Conservation (phyloP, 1,140 invertebrate genomes). For the Bombus soroeensis region DNA sequence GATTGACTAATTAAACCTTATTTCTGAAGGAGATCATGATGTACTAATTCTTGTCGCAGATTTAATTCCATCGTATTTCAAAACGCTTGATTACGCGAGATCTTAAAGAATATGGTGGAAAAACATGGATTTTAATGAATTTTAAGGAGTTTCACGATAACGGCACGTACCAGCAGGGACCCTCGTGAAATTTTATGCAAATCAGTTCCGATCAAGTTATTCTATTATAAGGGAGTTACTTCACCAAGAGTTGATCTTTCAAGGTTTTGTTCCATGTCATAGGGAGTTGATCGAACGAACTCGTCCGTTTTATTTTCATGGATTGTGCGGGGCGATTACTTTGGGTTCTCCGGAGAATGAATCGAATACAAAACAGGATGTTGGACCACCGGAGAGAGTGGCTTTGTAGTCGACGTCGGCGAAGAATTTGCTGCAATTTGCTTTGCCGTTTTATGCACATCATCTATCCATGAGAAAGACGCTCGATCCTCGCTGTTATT, state of each 20-base stretch:
- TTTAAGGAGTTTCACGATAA: background rate
- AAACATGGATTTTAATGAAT: background rate
- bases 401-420: slow-evolving; percentile 39
- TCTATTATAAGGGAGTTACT: background rate
- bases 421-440: slow-evolving; percentile 51
- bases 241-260: background rate
- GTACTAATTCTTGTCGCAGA: background rate
- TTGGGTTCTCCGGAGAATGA: slow-evolving; percentile 21
- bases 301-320: slow-evolving; percentile 33
- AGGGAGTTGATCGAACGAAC: slow-evolving; percentile 29
- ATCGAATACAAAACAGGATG: background rate
- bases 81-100: background rate
- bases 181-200: background rate
- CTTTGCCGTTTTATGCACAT: slow-evolving; percentile 25
- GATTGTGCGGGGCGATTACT: slow-evolving; percentile 44
- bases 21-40: background rate
- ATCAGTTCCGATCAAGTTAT: background rate
- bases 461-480: slow-evolving; percentile 12
- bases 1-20: background rate
- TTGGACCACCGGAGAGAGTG: slow-evolving; percentile 25
- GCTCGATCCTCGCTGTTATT: slow-evolving; percentile 14
- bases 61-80: background rate
- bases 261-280: background rate
- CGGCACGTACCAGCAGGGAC: background rate
- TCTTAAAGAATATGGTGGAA: background rate